Evolutionary conservation across 2,797 vertebrate genomes (phyloP).

Genomic region (Clamator glandarius): DNA sequence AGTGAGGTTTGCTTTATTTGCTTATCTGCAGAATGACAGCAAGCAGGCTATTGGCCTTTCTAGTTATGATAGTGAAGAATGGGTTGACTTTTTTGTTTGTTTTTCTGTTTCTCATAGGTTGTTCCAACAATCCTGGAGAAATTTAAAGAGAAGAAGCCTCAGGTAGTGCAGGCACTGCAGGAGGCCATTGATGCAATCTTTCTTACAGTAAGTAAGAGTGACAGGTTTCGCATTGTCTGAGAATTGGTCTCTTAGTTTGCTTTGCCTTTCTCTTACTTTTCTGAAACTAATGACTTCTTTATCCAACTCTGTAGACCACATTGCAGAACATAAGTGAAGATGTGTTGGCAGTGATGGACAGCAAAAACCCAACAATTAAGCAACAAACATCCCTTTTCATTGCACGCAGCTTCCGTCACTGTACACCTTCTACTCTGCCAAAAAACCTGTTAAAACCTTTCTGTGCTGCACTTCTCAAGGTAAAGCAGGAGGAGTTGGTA

Average conservation of each 20-base stretch:
- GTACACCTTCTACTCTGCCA: slow-evolving; percentile 89
- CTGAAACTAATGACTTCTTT: not conserved
- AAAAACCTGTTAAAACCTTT: slow-evolving; percentile 93
- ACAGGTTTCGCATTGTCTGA: not conserved
- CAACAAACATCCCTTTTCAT: slow-evolving; percentile 97
- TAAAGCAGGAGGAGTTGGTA: slow-evolving; percentile 52
- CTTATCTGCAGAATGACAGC: not conserved
- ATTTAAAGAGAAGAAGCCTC: slow-evolving; percentile 98
- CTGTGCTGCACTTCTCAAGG: slow-evolving; percentile 95
- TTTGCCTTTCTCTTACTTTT: not conserved
- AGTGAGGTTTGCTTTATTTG: not conserved
- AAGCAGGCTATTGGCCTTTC: not conserved
- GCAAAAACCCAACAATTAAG: slow-evolving; percentile 98
- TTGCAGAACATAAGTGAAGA: slow-evolving; percentile 95
- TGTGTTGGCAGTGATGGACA: slow-evolving; percentile 95
- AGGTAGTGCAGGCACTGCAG: slow-evolving; percentile 95
- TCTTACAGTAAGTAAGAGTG: slow-evolving; percentile 86
- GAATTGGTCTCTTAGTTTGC: not conserved
- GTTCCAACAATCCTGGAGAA: slow-evolving; percentile 97
- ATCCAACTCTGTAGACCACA: slow-evolving; percentile 83
- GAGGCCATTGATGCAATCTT: slow-evolving; percentile 97
- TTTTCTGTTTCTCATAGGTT: slow-evolving; percentile 77
- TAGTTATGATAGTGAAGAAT: not conserved
- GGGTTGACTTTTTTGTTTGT: not conserved
- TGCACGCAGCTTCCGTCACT: slow-evolving; percentile 93